Evolutionary conservation across 2,888 invertebrate species (phyloP).

Genomic region (Pseudococcus longispinus): DNA sequence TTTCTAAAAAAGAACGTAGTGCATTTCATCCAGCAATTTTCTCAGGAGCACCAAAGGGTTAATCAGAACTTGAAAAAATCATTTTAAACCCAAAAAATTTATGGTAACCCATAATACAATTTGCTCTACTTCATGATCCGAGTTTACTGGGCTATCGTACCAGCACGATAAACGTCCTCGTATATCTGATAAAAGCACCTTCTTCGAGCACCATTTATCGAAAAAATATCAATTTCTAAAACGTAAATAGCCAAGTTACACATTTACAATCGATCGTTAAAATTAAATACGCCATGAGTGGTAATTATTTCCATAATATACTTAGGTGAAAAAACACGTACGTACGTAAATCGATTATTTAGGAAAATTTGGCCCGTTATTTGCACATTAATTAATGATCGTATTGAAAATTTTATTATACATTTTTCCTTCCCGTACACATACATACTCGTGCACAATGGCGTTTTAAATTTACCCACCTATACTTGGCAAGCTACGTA

Average conservation of each 20-base stretch:
- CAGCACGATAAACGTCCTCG: no score
- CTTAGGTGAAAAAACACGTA: not conserved
- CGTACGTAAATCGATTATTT: conserved; percentile 16
- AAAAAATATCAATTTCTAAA: not conserved
- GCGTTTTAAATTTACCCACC: not conserved
- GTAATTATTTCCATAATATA: not conserved
- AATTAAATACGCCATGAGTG: not conserved
- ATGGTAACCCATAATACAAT: no score
- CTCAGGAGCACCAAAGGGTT: no score
- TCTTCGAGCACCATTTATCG: not conserved
- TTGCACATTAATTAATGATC: not conserved
- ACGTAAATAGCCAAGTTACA: not conserved
- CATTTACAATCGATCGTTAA: not conserved
- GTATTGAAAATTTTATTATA: not conserved
- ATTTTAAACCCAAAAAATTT: no score
- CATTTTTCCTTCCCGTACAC: not conserved
- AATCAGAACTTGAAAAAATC: no score
- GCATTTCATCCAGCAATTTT: no score
- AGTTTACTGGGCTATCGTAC: no score
- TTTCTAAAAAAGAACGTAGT: no score
- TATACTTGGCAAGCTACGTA: not conserved
- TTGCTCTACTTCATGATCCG: no score
- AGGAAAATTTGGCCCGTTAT: not conserved
- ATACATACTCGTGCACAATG: not conserved
- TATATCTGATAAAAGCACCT: no score